Base-by-base conservation (phyloP, 2,888 invertebrate genomes). In the Busseola fusca region DNA sequence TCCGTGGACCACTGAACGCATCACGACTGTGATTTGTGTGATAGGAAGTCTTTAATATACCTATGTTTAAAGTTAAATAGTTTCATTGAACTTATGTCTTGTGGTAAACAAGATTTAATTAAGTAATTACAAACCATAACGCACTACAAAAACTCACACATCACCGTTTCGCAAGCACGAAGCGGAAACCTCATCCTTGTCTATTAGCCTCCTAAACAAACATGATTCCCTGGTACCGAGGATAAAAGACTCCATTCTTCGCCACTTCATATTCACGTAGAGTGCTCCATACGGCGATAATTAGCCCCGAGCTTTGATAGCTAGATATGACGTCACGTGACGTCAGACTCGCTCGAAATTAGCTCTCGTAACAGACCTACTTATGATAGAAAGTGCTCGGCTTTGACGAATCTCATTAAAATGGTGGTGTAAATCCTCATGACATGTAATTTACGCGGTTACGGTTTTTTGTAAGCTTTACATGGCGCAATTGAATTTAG, bases 271-370 rank as follows among this genome's bases (percentile, higher is more conserved):
- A 84, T 80, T 78, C 82, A 67, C 74, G 70, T 69, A 58, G 80
- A 85, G 84, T 83, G 81, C 73, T 77, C 37, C 73, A 64, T 76
- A 74, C 75, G 69, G 70, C 77, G 80, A 85, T 84, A 84, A 84
- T 84, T 84, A 84, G 84, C 72, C 66, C 7, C 16, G 62, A 40
- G 82, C 86, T 84, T 85, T 84, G 86, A 85, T 76, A 81, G 78
- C 27, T 73, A 54, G 64, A 69, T 70, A 71, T 76, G 76, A 74
- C 67, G 42, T 64, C 70, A 73, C 58, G 57, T 75, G 18, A 58
- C 52, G 73, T 76, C 72, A 59, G 25, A 50, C 42, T 69, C 72
- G 84, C 74, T 77, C 65, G 64, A 57, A 81, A 84, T 85, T 82
- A 82, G 80, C 76, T 81, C 64, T 83, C 34, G 62, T 65, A 56